Percentiles rank a stretch among this genome's conserved stretches.
phyloP scores from a whole-genome alignment of 2,113 vertebrate genomes.

The Coptodon bakossiorum region DNA sequence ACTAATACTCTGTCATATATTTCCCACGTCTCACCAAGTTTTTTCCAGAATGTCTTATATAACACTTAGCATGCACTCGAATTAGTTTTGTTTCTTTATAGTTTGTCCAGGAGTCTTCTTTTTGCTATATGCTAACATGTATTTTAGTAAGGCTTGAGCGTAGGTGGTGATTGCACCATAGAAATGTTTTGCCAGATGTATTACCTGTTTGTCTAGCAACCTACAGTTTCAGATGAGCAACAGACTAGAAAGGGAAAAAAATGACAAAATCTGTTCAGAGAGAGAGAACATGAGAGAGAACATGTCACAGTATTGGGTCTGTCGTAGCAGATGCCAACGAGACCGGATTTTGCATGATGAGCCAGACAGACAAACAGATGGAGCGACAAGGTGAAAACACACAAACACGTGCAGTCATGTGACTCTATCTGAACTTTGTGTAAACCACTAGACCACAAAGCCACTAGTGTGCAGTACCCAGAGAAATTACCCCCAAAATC shows the following conservation, averaged over 20 bases:
- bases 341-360: not conserved
- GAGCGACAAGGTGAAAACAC: not conserved
- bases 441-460: not conserved
- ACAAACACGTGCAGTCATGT: not conserved
- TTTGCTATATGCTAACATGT: not conserved
- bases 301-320: not conserved
- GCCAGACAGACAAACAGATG: not conserved
- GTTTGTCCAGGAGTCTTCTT: not conserved
- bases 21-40: constrained; percentile 15
- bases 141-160: not conserved
- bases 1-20: constrained; percentile 59
- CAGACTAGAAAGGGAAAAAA: not conserved
- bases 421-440: not conserved
- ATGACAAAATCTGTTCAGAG: not conserved
- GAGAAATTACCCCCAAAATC: not conserved
- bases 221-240: not conserved
- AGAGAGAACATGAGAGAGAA: not conserved
- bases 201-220: not conserved
- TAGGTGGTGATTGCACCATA: not conserved
- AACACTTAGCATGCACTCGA: not conserved
- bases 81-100: not conserved
- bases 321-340: not conserved
- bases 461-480: not conserved
- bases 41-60: constrained; percentile 5
- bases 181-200: not conserved